phyloP scores from a whole-genome alignment of 2,797 vertebrate genomes.

The Channallabes apus region DNA sequence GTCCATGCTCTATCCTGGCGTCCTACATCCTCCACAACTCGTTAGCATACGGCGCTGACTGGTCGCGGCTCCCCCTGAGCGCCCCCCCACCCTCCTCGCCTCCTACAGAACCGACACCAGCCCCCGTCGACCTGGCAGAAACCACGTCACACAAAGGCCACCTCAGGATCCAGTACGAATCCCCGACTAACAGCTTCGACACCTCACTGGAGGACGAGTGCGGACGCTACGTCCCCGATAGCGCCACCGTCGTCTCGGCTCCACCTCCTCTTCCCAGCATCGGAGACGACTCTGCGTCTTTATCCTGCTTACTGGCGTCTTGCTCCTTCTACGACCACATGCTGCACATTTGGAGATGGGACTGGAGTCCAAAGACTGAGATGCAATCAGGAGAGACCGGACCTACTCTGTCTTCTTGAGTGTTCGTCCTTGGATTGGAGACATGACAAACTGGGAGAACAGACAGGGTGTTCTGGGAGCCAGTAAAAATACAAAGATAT shows the following conservation, averaged over 20 bases:
- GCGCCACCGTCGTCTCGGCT: not conserved
- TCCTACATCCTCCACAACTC: slow-evolving; percentile 87
- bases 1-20: slow-evolving; percentile 71
- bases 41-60: slow-evolving; percentile 92
- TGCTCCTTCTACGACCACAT: slow-evolving; percentile 94
- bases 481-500: not conserved
- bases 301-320: slow-evolving; percentile 81
- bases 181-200: slow-evolving; percentile 80
- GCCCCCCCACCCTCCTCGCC: slow-evolving; percentile 50
- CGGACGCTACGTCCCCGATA: slow-evolving; percentile 65
- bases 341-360: slow-evolving; percentile 92
- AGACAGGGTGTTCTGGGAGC: not conserved
- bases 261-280: slow-evolving; percentile 18
- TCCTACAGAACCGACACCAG: slow-evolving; percentile 48
- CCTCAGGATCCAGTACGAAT: slow-evolving; percentile 80
- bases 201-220: slow-evolving; percentile 73
- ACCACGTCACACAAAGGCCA: slow-evolving; percentile 58
- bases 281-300: slow-evolving; percentile 38
- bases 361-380: slow-evolving; percentile 66
- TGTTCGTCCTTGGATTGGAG: not conserved
- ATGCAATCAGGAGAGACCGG: not conserved
- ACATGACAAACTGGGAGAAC: not conserved
- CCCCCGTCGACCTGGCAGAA: slow-evolving; percentile 58
- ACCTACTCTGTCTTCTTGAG: not conserved
- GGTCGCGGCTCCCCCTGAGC: slow-evolving; percentile 78